Evolutionary conservation across 2,797 vertebrate genomes (phyloP).

Genomic region (Trichosurus vulpecula): DNA sequence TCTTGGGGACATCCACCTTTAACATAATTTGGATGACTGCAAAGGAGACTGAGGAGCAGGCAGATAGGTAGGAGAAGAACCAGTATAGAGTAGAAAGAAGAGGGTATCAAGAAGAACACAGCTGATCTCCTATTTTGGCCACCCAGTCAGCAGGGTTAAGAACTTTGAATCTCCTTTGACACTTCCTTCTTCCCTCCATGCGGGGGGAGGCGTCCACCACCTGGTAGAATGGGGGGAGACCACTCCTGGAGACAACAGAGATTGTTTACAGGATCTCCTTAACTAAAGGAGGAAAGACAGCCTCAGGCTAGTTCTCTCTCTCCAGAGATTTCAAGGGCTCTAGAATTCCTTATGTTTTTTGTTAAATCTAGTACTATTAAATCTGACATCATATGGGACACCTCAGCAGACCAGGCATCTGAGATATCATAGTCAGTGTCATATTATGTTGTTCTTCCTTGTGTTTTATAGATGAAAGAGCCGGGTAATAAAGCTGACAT

Average conservation of each 20-base stretch:
- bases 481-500: conserved; percentile 77
- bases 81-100: not conserved
- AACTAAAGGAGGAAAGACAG: not conserved
- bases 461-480: conserved; percentile 85
- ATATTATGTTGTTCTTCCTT: conserved; percentile 64
- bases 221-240: not conserved
- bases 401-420: not conserved
- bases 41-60: not conserved
- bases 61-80: not conserved
- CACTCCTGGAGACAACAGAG: not conserved
- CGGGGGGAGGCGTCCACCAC: not conserved
- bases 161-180: not conserved
- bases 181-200: not conserved
- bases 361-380: not conserved
- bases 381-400: not conserved
- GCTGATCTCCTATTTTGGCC: not conserved
- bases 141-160: not conserved
- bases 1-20: not conserved
- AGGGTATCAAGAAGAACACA: not conserved
- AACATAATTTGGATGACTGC: not conserved
- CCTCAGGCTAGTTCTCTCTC: not conserved
- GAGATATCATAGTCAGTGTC: not conserved
- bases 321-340: not conserved
- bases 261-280: not conserved
- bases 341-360: not conserved